Base-by-base conservation (phyloP, 2,113 vertebrate species). In the Formicarius rufipectus region DNA sequence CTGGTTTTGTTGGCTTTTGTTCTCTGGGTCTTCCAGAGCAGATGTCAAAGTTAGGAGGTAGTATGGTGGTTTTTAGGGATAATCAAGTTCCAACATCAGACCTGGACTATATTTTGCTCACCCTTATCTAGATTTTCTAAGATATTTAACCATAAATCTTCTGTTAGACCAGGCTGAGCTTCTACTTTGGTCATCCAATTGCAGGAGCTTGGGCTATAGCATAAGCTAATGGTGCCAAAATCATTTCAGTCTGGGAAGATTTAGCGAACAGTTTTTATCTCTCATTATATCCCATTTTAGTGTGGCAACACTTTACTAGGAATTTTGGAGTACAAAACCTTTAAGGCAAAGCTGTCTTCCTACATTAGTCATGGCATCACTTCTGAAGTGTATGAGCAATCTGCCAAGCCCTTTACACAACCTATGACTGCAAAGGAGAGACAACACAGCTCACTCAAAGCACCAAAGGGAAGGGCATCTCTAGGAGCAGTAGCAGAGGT, bases 401-500 rank as follows among this genome's bases (percentile, higher is more conserved):
- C 27, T 52, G 68, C 45, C 49, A 93, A 90, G 49, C 55, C 30
- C n/a, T 28, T 64, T 60, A 67, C 21, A 52, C 30, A 50, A 17
- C 13, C 23, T 30, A 0, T 39, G 68, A 82, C 15, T 7, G 23
- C 35, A 85, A 20, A 20, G 25, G 24, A 79, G 44, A 80, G 44
- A 44, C 0, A 0, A 22, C 11, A 33, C 35, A 72, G 42, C 47
- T 79, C 0, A 0, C 18, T 63, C 47, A 33, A 44, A 72, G 18
- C 12, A 31, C 71, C 47, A 63, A 71, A 79, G 40, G 23, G 23
- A 75, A 87, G 33, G 33, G 52, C 18, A 78, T 35, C 15, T 56
- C 33, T 44, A 56, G 67, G 28, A 88, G 17, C 27, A 82, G 75
- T n/a, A 80, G 49, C 53, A 92, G 56, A 21, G 14, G 12, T 42